Evolutionary conservation across 2,888 invertebrate genomes (phyloP).

Genomic region (Acheta domesticus): DNA sequence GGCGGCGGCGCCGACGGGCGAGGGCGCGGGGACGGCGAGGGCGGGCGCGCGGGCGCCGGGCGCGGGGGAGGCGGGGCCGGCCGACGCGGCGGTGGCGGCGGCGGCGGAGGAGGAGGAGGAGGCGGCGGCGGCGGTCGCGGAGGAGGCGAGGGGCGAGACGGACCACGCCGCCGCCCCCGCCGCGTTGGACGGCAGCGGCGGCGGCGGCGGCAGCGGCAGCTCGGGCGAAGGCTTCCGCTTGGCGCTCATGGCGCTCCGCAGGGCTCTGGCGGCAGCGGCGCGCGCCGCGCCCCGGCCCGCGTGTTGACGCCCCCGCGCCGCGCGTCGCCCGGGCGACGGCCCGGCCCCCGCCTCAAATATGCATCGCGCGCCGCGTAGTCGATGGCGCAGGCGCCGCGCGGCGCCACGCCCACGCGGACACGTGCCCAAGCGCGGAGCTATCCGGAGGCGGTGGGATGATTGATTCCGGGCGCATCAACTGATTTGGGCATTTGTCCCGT

Average conservation of each 20-base stretch:
- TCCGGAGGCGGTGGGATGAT: too few species aligned
- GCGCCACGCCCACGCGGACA: too few species aligned
- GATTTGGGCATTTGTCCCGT: too few species aligned
- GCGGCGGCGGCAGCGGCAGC: slow-evolving; percentile 11
- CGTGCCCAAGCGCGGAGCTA: too few species aligned
- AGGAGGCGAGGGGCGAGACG: neutral
- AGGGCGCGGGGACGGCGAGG: neutral
- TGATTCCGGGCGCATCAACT: too few species aligned
- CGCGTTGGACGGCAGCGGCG: neutral
- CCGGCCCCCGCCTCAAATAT: neutral
- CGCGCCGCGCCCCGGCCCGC: neutral
- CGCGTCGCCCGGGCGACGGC: slow-evolving; percentile 7
- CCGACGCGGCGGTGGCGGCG: neutral
- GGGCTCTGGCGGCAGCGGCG: neutral
- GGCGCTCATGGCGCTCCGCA: slow-evolving; percentile 23
- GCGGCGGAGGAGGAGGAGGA: neutral
- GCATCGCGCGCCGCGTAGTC: neutral
- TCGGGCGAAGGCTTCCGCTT: slow-evolving; percentile 30
- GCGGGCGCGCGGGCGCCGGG: neutral
- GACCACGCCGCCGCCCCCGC: neutral
- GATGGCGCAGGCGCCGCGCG: neutral
- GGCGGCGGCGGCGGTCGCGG: neutral
- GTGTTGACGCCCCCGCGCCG: neutral
- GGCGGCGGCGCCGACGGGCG: neutral
- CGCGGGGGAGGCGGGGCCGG: neutral